These are phyloP conservation scores for Gryllus longicercus DNA, from an alignment of 2,888 invertebrate species.

Conservation along the genomic window DNA sequence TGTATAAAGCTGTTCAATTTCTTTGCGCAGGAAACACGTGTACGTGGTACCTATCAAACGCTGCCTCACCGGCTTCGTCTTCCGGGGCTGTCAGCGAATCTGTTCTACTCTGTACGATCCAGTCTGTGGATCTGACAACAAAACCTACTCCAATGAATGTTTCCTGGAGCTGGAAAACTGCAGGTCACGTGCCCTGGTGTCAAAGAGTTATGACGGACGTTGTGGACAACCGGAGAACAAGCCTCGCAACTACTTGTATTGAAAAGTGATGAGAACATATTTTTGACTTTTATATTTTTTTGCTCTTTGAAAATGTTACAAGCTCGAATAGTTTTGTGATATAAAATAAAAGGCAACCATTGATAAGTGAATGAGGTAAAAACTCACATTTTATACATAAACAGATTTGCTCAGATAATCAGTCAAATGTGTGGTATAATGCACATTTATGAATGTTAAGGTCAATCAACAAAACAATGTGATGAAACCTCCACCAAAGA, in stretches of 20 bases:
- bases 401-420: neutral
- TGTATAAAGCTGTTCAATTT: neutral
- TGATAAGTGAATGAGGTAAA: neutral
- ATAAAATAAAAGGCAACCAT: neutral
- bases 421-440: neutral
- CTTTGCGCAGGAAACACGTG: slow-evolving; percentile 70
- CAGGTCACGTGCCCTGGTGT: slow-evolving; percentile 73
- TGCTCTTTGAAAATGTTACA: neutral
- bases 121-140: slow-evolving; percentile 87
- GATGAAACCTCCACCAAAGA: neutral
- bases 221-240: slow-evolving; percentile 79
- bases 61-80: slow-evolving; percentile 79
- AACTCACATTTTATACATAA: neutral
- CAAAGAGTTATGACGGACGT: slow-evolving; percentile 75
- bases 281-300: no score
- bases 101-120: slow-evolving; percentile 85
- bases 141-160: slow-evolving; percentile 91
- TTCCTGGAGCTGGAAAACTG: slow-evolving; percentile 90
- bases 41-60: slow-evolving; percentile 87
- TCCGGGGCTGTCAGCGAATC: slow-evolving; percentile 81
- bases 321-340: neutral
- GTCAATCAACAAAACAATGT: no score
- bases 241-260: slow-evolving; percentile 84
- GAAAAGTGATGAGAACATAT: slow-evolving; percentile 38
- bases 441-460: neutral